Evolutionary conservation across 2,113 vertebrate species (phyloP).

Genomic region (Leptobrachium ailaonicum): DNA sequence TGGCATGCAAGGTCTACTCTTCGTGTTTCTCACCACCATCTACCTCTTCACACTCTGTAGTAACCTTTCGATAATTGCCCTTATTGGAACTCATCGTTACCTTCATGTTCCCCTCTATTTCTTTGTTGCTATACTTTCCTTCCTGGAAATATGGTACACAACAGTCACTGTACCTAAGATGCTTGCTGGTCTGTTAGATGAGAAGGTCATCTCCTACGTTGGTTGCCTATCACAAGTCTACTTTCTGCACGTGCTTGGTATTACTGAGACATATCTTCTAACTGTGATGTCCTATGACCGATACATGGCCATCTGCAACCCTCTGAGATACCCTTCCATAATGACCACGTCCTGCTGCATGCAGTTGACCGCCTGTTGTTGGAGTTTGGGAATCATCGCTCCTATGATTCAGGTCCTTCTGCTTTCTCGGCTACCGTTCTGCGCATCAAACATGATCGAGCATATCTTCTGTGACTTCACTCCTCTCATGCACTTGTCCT

Average conservation of each 20-base stretch:
- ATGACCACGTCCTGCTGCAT: conserved; percentile 30
- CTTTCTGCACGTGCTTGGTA: conserved; percentile 31
- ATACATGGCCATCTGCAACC: conserved; percentile 41
- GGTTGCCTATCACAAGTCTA: conserved; percentile 36
- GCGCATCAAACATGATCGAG: conserved; percentile 23
- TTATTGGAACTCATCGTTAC: conserved; percentile 26
- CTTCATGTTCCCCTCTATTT: conserved; percentile 38
- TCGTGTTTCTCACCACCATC: conserved; percentile 11
- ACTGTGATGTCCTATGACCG: conserved; percentile 42
- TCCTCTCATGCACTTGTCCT: conserved; percentile 30
- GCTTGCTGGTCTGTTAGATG: conserved; percentile 18
- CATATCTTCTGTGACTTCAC: conserved; percentile 41
- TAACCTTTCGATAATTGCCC: conserved; percentile 19
- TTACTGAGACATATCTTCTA: conserved; percentile 36
- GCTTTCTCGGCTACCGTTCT: conserved; percentile 15
- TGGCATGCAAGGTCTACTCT: background rate
- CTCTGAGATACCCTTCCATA: conserved; percentile 30
- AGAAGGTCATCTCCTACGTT: conserved; percentile 19
- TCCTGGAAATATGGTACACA: conserved; percentile 40
- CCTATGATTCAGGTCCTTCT: conserved; percentile 32
- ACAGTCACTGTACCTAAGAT: conserved; percentile 40
- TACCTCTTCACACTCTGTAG: conserved; percentile 35
- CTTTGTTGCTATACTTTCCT: conserved; percentile 40
- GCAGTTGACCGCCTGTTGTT: conserved; percentile 21
- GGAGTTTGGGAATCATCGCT: conserved; percentile 24